phyloP scores from a whole-genome alignment of 1,140 invertebrate genomes.

The Akabosia matsudoensis region DNA sequence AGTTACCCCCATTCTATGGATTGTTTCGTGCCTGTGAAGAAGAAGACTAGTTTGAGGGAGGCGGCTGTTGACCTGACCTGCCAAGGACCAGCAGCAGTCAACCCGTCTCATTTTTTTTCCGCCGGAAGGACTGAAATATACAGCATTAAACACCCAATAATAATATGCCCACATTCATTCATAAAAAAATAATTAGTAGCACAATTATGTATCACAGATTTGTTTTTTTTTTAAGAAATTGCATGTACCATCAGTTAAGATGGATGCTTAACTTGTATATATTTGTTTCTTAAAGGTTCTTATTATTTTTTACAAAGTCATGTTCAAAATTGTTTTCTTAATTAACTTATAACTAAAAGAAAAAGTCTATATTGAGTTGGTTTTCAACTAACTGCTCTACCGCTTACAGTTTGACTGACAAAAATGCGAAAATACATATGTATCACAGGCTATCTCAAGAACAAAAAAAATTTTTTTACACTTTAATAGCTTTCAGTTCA shows the following conservation, averaged over 20 bases:
- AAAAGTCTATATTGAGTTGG: no score
- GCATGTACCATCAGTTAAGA: slow-evolving; percentile 6
- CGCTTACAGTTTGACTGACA: not conserved
- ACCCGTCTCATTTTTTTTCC: slow-evolving; percentile 31
- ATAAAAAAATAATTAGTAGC: slow-evolving; percentile 25
- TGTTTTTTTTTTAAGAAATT: not conserved
- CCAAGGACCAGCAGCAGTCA: slow-evolving; percentile 36
- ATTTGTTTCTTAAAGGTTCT: slow-evolving; percentile 5
- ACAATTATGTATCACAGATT: slow-evolving; percentile 19
- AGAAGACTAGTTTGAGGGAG: not conserved
- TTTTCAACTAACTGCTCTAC: not conserved
- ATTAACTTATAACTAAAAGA: no score
- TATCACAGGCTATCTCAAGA: no score
- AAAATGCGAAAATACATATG: no score
- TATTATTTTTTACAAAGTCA: not conserved
- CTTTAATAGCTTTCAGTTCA: slow-evolving; percentile 37
- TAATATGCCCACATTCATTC: slow-evolving; percentile 13
- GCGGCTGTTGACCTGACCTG: slow-evolving; percentile 19
- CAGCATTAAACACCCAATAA: slow-evolving; percentile 24
- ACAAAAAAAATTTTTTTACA: not conserved
- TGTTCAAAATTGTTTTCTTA: no score
- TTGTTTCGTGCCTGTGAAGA: not conserved
- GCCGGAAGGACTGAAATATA: slow-evolving; percentile 36
- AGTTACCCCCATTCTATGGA: no score
- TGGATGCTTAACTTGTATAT: slow-evolving; percentile 28